A percentile compares a stretch with the other conserved stretches of the same genome.
Evolutionary conservation across 2,113 vertebrate species (phyloP).

Genomic region (Uropsilus gracilis): DNA sequence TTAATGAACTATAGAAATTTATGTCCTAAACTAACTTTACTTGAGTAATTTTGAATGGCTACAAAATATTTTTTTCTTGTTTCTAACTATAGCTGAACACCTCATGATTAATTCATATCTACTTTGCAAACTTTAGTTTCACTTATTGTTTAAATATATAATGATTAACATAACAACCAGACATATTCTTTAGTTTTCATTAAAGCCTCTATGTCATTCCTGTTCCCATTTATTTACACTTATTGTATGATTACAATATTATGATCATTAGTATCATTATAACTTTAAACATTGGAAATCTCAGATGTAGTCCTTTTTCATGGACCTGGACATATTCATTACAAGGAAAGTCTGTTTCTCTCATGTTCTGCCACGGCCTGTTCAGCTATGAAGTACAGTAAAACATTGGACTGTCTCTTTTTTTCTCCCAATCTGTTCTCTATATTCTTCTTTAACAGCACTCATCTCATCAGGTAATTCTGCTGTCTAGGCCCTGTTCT

Average conservation of each 20-base stretch:
- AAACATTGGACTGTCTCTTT: too few relatives aligned
- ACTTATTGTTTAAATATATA: not conserved
- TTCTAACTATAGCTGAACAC: not conserved
- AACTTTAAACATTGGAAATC: too few relatives aligned
- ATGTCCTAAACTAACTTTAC: not conserved
- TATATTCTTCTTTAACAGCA: too few relatives aligned
- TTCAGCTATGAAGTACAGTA: too few relatives aligned
- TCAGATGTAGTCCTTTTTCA: too few relatives aligned
- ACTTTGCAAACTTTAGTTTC: not conserved
- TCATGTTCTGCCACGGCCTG: too few relatives aligned
- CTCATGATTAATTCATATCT: not conserved
- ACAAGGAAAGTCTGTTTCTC: too few relatives aligned
- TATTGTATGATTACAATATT: not conserved
- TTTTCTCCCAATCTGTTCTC: too few relatives aligned
- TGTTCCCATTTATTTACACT: not conserved
- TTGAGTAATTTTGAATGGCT: not conserved
- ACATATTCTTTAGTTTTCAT: not conserved
- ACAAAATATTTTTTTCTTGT: not conserved
- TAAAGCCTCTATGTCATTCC: not conserved
- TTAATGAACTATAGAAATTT: not conserved
- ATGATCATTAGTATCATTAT: not conserved
- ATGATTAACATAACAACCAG: not conserved
- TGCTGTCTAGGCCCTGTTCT: too few relatives aligned
- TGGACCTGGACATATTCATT: too few relatives aligned
- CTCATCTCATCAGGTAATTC: too few relatives aligned